phyloP scores from a whole-genome alignment of 2,797 vertebrate species.

The Microctenopoma steveboyesi region DNA sequence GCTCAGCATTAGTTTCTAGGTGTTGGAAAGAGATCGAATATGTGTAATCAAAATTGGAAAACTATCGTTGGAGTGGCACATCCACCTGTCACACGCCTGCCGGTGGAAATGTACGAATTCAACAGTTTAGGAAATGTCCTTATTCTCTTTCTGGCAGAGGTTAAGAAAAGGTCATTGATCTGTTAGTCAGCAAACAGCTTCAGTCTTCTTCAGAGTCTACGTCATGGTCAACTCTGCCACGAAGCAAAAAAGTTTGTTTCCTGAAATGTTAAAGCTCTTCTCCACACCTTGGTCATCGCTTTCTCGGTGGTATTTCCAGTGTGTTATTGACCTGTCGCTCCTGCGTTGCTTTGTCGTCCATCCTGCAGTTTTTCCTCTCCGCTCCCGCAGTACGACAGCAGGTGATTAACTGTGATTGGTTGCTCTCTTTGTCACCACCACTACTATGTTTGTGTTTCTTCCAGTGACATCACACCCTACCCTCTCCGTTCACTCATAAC shows the following conservation, averaged over 20 bases:
- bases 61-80: neutral
- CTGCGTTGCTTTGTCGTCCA: constrained; percentile 84
- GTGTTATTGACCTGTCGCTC: constrained; percentile 88
- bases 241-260: neutral
- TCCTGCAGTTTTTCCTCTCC: constrained; percentile 97
- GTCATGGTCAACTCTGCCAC: neutral
- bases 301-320: constrained; percentile 44
- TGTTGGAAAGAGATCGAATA: no score
- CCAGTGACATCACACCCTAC: constrained; percentile 50
- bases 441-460: constrained; percentile 24
- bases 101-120: constrained; percentile 27
- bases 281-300: constrained; percentile 18
- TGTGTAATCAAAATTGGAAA: no score
- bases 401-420: constrained; percentile 89
- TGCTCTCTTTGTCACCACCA: constrained; percentile 47
- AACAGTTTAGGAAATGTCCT: constrained; percentile 2
- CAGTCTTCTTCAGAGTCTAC: neutral
- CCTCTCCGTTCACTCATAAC: constrained; percentile 60
- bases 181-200: no score
- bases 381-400: constrained; percentile 98
- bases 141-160: neutral
- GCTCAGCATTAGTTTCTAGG: no score
- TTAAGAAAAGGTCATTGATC: neutral
- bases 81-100: neutral
- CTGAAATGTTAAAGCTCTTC: neutral